Percentiles rank a stretch among this genome's conserved stretches.
Conservation (phyloP, 2,888 invertebrate genomes). For the Nasonovia ribisnigri region DNA sequence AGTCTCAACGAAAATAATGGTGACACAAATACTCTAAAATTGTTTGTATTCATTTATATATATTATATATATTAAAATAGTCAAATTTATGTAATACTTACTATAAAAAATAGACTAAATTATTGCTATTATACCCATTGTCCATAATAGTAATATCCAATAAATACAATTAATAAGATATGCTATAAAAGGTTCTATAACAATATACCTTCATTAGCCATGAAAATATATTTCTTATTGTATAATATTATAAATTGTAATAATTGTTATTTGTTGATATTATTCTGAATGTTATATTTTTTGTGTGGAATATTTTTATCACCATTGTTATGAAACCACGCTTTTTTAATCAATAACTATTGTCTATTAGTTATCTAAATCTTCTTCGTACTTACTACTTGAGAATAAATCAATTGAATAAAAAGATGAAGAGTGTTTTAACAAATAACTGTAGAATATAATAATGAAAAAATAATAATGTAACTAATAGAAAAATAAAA, state of each 20-base stretch:
- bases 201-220: too few relatives aligned
- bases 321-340: not conserved
- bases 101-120: too few relatives aligned
- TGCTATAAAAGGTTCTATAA: not conserved
- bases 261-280: not conserved
- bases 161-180: not conserved
- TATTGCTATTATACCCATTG: not conserved
- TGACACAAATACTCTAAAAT: not conserved
- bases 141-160: not conserved
- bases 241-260: not conserved
- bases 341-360: not conserved
- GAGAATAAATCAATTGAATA: not conserved
- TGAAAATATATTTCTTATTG: not conserved
- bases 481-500: too few relatives aligned
- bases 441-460: too few relatives aligned
- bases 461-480: too few relatives aligned
- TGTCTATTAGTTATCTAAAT: not conserved
- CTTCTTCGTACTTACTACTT: not conserved
- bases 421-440: not conserved
- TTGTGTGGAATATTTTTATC: not conserved
- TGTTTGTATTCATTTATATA: not conserved
- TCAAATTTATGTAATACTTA: not conserved
- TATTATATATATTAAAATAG: not conserved
- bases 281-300: not conserved
- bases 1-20: not conserved